These are phyloP conservation scores for Meriones psammophilus DNA, from an alignment of 2,797 vertebrate genomes.

Conservation along the genomic window DNA sequence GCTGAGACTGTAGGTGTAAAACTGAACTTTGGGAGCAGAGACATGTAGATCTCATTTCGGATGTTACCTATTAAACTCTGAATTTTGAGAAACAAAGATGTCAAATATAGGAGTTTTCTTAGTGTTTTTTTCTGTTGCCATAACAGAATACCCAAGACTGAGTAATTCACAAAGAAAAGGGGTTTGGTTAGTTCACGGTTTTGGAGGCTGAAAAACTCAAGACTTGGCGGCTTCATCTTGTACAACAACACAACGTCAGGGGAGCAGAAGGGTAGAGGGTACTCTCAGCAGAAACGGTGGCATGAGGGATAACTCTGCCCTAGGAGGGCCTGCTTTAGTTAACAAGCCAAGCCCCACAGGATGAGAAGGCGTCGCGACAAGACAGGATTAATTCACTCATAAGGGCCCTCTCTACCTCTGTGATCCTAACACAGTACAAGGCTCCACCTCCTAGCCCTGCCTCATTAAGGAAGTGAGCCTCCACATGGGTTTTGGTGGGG, in stretches of 20 bases:
- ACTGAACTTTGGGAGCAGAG: background rate
- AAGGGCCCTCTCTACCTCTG: background rate
- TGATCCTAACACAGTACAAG: background rate
- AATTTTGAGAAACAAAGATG: background rate
- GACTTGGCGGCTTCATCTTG: background rate
- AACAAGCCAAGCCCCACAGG: background rate
- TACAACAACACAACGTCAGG: too few relatives aligned
- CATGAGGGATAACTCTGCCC: background rate
- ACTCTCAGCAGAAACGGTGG: background rate
- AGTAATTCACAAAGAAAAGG: background rate
- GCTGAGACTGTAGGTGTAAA: background rate
- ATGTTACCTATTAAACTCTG: constrained; percentile 5
- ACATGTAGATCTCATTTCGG: constrained; percentile 27
- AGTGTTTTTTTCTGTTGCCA: background rate
- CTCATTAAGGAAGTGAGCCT: background rate
- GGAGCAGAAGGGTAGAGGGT: background rate
- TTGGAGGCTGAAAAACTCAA: background rate
- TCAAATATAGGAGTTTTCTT: background rate
- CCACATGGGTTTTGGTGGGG: background rate
- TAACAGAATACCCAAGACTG: background rate
- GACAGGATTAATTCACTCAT: background rate
- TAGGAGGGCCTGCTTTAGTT: background rate
- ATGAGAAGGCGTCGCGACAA: background rate
- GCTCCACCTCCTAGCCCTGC: background rate
- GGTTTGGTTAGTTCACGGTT: background rate